Evolutionary conservation across 2,888 invertebrate genomes (phyloP), one percentile per base, ranked within the genome.

Genomic region (Napeogenes inachia): DNA sequence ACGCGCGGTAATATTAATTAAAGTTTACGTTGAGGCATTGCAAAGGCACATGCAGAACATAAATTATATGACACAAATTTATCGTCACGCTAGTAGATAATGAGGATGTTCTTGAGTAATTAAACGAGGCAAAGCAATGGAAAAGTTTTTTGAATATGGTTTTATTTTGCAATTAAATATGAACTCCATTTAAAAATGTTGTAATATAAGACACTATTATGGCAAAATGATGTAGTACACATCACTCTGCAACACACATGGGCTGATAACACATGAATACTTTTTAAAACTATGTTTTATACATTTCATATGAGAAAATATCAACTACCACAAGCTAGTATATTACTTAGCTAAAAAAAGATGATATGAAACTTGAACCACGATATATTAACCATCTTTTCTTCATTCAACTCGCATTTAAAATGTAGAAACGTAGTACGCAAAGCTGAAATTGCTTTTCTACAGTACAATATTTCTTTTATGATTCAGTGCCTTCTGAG

Each of bases 381-480:
- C 50, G 50, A 50, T 50, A 50, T 50, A 50, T 50, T 50, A 50
- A 50, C 50, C 50, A 30, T 50, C 50, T 50, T 50, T 50, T 54
- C 45, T 59, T 59, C 54, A 45, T 59, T 45, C 50, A 50, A 30
- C 50, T 50, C 50, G 50, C 50, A 50, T 50, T 50, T 30, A 50
- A 60, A 63, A 63, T 60, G 57, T 54, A 45, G 57, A 50, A 60
- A 55, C 33, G 45, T 56, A 57, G 50, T 50, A 50, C 50, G 42
- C 42, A 57, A 64, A 60, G 56, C 60, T 60, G 60, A 61, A 65
- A 63, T 50, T 59, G 54, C 60, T 46, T 58, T 60, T 62, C 63
- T 42, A 46, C 53, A 57, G 58, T 60, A 57, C 58, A 60, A 63
- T 59, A 57, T 63, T 63, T 56, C 65, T 63, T 63, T 60, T 63